Base-by-base conservation (phyloP, 2,888 invertebrate species). In the Eupelmus urozonus region DNA sequence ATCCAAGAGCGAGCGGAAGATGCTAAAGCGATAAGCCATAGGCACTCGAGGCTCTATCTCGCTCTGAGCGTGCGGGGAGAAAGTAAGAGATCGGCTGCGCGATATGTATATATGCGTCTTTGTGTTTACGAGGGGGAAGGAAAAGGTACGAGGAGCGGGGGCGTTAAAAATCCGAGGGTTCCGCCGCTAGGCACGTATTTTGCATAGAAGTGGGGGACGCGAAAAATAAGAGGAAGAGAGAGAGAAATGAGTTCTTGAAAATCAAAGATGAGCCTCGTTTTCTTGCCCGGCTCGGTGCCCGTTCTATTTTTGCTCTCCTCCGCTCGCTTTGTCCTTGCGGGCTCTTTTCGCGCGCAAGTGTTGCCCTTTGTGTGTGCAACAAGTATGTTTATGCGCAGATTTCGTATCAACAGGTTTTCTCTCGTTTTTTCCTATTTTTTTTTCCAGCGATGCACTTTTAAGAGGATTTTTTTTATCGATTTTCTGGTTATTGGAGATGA, bases 331-430 rank as follows among this genome's bases (percentile, higher is more conserved):
- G 16, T 65, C 69, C 65, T 51, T 71, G n/a, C n/a, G 40, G 9
- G 5, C 42, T 72, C 63, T 57, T 25, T 16, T 62, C n/a, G n/a
- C n/a, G 9, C 72, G 1, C 42, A 20, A 27, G 59, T 57, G 77
- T 51, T 49, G 57, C 71, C 76, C 76, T 79, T 81, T 75, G 66
- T 80, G 73, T 79, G 76, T 79, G 85, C 85, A 84, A 85, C 85
- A 85, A 85, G 85, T 85, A 83, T 66, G 74, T 66, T 74, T 66
- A 51, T 49, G 57, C 57, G 9, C 45, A 45, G 67, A 55, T 40
- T 45, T 59, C n/a, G 11, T 25, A 27, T 65, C 73, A 73, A 73
- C 73, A 65, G 65, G 63, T 73, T 51, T 65, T 29, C 55, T 73
- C 20, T 60, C 13, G 3, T 9, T 45, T 45, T 13, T 45, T 16